A percentile compares a stretch with the other conserved stretches of the same genome.
Conservation (phyloP, 2,797 vertebrate genomes). For the Trachurus trachurus region DNA sequence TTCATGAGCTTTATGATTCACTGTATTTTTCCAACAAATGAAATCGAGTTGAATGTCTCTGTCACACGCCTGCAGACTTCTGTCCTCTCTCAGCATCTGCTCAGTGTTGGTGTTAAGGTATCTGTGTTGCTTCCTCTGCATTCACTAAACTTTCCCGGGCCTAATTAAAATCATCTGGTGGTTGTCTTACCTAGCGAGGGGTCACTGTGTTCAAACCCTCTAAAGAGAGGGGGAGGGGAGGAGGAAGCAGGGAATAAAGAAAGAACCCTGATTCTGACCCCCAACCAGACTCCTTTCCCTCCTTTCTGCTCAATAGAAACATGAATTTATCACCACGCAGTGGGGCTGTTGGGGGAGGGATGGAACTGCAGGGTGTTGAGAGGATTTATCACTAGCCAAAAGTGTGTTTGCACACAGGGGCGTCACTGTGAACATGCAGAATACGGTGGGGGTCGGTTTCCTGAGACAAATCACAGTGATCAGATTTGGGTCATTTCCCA, state of each 20-base stretch:
- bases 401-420: conserved; percentile 61
- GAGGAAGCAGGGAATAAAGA: conserved; percentile 54
- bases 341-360: conserved; percentile 36
- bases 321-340: conserved; percentile 64
- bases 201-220: conserved; percentile 75
- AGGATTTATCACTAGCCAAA: conserved; percentile 72
- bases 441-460: conserved; percentile 70
- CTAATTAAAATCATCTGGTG: conserved; percentile 86
- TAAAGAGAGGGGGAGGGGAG: conserved; percentile 34
- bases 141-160: conserved; percentile 63
- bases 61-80: conserved; percentile 1
- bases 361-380: conserved; percentile 29
- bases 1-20: conserved; percentile 39
- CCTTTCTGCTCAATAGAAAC: conserved; percentile 68
- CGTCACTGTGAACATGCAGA: conserved; percentile 51
- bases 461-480: conserved; percentile 78
- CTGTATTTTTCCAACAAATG: conserved; percentile 22
- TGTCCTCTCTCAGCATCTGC: conserved; percentile 29
- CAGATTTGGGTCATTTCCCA: conserved; percentile 71
- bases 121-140: conserved; percentile 55
- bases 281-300: conserved; percentile 48
- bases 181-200: conserved; percentile 76
- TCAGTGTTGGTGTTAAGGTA: conserved; percentile 43
- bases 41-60: conserved; percentile 34
- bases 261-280: conserved; percentile 50